Base-by-base conservation (phyloP, 2,113 vertebrate species). In the Antigone vipio region DNA sequence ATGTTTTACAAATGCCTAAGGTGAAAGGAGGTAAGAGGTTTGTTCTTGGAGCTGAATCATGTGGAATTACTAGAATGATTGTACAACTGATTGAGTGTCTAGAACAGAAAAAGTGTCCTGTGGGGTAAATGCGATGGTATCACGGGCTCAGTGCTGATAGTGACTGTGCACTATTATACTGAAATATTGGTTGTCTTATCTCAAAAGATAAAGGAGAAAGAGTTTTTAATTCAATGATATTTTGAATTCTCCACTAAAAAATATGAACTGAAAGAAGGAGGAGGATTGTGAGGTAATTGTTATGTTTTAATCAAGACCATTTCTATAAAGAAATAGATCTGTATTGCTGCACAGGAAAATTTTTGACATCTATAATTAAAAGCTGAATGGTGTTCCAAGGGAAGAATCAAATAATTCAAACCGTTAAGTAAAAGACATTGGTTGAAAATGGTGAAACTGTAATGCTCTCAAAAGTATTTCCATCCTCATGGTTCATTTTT, bases 151-250 rank as follows among this genome's bases (percentile, higher is more conserved):
- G 23, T 77, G 58, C 30, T 87, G 59, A 67, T 13, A 30, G 50
- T 44, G n/a, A 8, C 35, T 87, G 29, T 74, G 72, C 9, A 4
- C 34, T 95, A 17, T 63, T 88, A 26, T 35, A 29, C 63, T 73
- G 82, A 85, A 95, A 90, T 96, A 85, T 15, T 90, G 47, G n/a
- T 90, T 93, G 42, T 55, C 49, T 96, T 93, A 82, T 92, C 88
- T 81, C n/a, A 73, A n/a, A 85, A 85, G 53, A 85, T 85, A 93
- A 88, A 94, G 24, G 74, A 89, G 79, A 89, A 85, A 5, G 24
- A 73, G 18, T 16, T 89, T 83, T 89, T 47, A 76, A 92, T 92
- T 92, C 26, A 84, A 15, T 88, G 17, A 20, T 56, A 88, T 47
- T 93, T 91, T 92, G 60, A 85, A 50, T 81, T 92, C 26, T 81